A percentile compares a stretch with the other conserved stretches of the same genome.
phyloP scores from a whole-genome alignment of 2,888 invertebrate species.

The Laspeyria flexula region DNA sequence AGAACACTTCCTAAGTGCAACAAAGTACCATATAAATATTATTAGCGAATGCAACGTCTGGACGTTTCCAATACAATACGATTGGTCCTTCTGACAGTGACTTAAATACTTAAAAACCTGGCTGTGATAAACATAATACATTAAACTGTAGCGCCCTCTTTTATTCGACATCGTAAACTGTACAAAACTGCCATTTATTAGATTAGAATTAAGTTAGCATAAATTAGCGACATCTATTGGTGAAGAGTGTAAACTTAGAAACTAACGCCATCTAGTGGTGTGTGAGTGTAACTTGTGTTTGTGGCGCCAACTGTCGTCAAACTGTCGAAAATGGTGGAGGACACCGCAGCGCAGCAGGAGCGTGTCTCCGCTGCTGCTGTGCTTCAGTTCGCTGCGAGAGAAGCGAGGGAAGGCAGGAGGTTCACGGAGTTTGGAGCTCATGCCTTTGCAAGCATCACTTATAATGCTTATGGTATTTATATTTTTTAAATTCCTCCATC shows the following conservation, averaged over 20 bases:
- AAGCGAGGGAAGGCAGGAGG: constrained; percentile 75
- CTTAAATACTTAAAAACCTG: constrained; percentile 2
- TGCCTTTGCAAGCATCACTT: constrained; percentile 76
- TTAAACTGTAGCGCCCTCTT: constrained; percentile 15
- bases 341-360: constrained; percentile 59
- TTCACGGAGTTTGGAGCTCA: constrained; percentile 78
- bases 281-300: not conserved
- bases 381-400: constrained; percentile 76
- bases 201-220: not conserved
- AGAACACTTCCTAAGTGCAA: constrained; percentile 37
- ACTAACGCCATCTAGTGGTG: constrained; percentile 9
- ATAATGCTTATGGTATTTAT: constrained; percentile 72
- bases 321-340: constrained; percentile 70
- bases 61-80: constrained; percentile 36
- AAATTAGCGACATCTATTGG: constrained; percentile 36
- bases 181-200: too few relatives aligned
- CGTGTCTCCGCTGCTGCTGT: constrained; percentile 78
- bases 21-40: constrained; percentile 35
- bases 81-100: constrained; percentile 46
- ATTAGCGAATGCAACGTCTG: constrained; percentile 34
- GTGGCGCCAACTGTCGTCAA: constrained; percentile 41
- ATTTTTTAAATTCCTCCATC: not conserved
- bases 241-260: too few relatives aligned
- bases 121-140: constrained; percentile 27
- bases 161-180: constrained; percentile 10